Evolutionary conservation across 1,140 invertebrate species (phyloP), one percentile per base, ranked within the genome.

Genomic region (Leptonema lineaticorne): DNA sequence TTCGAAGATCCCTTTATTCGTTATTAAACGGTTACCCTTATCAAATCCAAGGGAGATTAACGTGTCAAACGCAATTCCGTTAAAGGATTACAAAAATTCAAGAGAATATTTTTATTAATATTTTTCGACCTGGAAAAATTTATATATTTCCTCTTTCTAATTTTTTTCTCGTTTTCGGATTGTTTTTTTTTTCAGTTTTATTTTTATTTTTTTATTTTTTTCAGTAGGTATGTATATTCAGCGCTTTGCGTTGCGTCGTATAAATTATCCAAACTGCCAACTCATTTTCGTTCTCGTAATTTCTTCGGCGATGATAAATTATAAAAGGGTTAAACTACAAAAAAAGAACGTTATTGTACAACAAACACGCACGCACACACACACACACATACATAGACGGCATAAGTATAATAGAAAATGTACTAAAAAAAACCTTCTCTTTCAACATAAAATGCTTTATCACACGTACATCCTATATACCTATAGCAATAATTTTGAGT

Each of bases 21-120:
- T 50, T 48, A 50, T 64, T 64, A 50, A 50, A 41, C 62, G 62
- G 26, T 53, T 37, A 71, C 69, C 69, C 69, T 71, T 67, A 56
- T 71, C 69, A 71, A 45, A 53, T 27, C 30, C 24, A 29, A 53
- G 65, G 37, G 64, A 66, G 59, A 67, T 70, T 67, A 63, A 22
- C 24, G 33, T 68, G 69, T 71, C 69, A 71, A 64, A 69, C 37
- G 28, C 66, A 59, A 62, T 50, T 64, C 26, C 45, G 62, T 28
- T 50, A 41, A 50, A 16, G 45, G 62, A 64, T 64, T 48, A 16
- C 33, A 62, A 41, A 26, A 26, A 26, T 24, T 8, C 50, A 45
- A 62, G 24, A 45, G 26, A 45, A 20, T 62, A 60, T 60, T 60
- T 60, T 60, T 57, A 27, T n/a, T n/a, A n/a, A n/a, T n/a, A n/a